phyloP scores from a whole-genome alignment of 2,888 invertebrate species.

The Cephus nigrinus region DNA sequence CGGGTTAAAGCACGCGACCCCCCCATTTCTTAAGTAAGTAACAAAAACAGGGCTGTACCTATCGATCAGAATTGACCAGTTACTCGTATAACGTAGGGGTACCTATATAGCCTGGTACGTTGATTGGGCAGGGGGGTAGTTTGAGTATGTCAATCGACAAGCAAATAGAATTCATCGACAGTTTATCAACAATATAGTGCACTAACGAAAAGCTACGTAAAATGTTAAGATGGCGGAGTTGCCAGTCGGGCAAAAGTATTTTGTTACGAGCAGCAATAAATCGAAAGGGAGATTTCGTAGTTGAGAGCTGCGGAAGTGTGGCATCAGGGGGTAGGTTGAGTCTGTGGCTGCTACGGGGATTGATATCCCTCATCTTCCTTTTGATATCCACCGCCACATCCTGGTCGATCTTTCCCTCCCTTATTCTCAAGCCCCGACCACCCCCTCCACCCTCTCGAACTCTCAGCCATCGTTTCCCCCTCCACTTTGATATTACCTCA shows the following conservation, averaged over 20 bases:
- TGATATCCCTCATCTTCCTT: slow-evolving; percentile 63
- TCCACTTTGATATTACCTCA: neutral
- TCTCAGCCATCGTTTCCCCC: slow-evolving; percentile 13
- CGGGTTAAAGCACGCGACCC: neutral
- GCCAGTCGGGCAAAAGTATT: slow-evolving; percentile 5
- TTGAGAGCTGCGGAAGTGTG: slow-evolving; percentile 60
- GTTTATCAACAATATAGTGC: neutral
- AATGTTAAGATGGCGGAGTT: neutral
- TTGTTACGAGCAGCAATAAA: slow-evolving; percentile 52
- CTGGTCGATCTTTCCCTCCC: slow-evolving; percentile 6
- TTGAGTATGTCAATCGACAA: neutral
- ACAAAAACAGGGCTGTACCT: neutral
- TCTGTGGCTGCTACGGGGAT: slow-evolving; percentile 53
- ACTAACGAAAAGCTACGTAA: neutral
- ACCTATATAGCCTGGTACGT: neutral
- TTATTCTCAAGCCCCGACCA: neutral
- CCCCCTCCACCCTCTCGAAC: slow-evolving; percentile 20
- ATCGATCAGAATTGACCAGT: neutral
- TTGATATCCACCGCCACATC: slow-evolving; percentile 56
- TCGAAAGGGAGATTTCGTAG: slow-evolving; percentile 59
- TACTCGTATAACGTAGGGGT: too few species aligned
- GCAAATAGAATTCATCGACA: neutral
- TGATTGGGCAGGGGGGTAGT: neutral
- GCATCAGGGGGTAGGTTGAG: slow-evolving; percentile 39
- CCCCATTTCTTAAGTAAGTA: neutral